Percentiles rank a stretch among this genome's conserved stretches.
Evolutionary conservation across 2,113 vertebrate species (phyloP).

Genomic region (Carollia perspicillata): DNA sequence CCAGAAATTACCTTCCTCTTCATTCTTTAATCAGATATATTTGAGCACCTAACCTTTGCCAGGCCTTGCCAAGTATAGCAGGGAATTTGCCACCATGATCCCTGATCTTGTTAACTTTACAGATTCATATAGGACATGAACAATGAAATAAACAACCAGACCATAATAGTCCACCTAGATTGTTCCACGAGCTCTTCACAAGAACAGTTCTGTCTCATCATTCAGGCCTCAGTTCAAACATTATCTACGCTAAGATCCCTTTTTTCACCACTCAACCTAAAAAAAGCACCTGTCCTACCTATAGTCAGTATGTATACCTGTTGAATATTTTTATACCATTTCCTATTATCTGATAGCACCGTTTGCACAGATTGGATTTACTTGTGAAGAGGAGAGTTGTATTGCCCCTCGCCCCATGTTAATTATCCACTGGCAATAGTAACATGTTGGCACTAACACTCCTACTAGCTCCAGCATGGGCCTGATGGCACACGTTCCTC

Average conservation of each 20-base stretch:
- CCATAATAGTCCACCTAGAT: background rate
- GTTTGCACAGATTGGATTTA: background rate
- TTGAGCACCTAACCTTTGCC: background rate
- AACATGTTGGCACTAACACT: background rate
- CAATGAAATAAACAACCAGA: background rate
- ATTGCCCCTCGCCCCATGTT: rapidly evolving
- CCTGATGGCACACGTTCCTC: background rate
- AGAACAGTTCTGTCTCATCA: background rate
- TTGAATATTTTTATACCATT: background rate
- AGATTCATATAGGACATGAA: background rate
- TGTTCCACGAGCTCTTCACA: background rate
- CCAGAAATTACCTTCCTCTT: background rate
- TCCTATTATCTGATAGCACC: background rate
- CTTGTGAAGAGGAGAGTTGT: background rate
- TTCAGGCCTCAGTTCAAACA: background rate
- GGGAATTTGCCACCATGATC: no score
- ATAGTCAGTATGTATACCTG: background rate
- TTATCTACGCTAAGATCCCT: background rate
- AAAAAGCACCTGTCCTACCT: background rate
- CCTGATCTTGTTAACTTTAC: background rate
- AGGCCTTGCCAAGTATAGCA: background rate
- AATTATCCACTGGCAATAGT: background rate
- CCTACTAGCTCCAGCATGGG: background rate
- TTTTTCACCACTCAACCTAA: background rate
- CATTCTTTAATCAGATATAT: background rate